Evolutionary conservation across 2,888 invertebrate genomes (phyloP), one percentile per base, ranked within the genome.

Genomic region (Glomeris marginata): DNA sequence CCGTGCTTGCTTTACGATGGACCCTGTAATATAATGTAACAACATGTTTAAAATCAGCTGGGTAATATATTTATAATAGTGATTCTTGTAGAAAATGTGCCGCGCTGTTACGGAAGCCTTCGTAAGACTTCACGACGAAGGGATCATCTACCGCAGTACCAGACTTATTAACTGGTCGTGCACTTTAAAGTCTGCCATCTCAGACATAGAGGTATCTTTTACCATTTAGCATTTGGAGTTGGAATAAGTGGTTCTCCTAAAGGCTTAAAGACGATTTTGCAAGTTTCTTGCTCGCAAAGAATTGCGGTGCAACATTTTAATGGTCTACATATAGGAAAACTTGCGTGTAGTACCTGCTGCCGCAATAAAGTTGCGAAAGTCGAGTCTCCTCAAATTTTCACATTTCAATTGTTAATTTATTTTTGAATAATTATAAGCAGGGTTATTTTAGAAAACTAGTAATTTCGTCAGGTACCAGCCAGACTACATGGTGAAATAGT

Each of bases 151-250:
- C 68, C 77, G 97, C 15, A 86, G 87, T 46, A 90, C 90, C 61
- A 76, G 91, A 38, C 75, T 99, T 8, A 97, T 99, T 2, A 98
- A 99, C 72, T 99, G 98, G 98, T 97, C 94, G 0, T 98, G 97
- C 63, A 75, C 86, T 0, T 71, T 99, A 13, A 87, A 90, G 63
- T 95, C 94, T 45, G 97, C 97, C 8, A 98, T 99, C 58, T 97
- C 97, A 0, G 98, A 99, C 65, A 95, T 99, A 57, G 98, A 98
- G 70, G 94, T 77, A 56, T 28, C 28, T 8, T 8, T 8, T 3
- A 5, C 28, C 28, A 8, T 28, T 55, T 46, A 49, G 22, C 42
- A 13, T 10, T 22, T 44, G n/a, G 22, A n/a, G 11, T 44, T 28
- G 11, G 10, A 11, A 13, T 15, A 10, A 11, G 11, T n/a, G 15